phyloP scores from a whole-genome alignment of 2,888 invertebrate species.

The Acleris literana region DNA sequence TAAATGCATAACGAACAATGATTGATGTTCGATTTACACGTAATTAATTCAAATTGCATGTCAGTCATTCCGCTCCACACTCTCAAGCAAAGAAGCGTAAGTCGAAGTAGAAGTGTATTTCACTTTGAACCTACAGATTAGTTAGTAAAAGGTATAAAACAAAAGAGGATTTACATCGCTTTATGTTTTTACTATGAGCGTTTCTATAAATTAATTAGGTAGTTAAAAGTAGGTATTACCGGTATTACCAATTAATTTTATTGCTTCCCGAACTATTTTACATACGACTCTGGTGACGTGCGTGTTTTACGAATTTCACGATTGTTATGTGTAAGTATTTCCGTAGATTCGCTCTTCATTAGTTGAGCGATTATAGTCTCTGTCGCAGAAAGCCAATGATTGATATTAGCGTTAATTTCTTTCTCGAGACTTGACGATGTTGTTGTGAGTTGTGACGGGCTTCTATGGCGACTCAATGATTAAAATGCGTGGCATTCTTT shows the following conservation, averaged over 20 bases:
- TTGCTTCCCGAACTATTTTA: not conserved
- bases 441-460: too few species aligned
- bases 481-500: too few species aligned
- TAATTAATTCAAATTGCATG: conserved; percentile 2
- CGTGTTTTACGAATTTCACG: not conserved
- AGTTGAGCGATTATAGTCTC: not conserved
- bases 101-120: too few species aligned
- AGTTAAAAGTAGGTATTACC: not conserved
- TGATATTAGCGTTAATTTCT: too few species aligned
- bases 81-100: too few species aligned
- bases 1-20: not conserved
- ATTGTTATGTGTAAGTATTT: not conserved
- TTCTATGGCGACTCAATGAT: too few species aligned
- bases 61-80: not conserved
- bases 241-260: not conserved
- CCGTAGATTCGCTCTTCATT: not conserved
- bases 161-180: too few species aligned
- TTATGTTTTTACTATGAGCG: too few species aligned
- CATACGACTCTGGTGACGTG: not conserved
- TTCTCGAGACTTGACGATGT: too few species aligned
- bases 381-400: too few species aligned
- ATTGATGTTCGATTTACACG: not conserved
- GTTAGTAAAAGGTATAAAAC: too few species aligned
- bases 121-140: too few species aligned
- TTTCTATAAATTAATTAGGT: not conserved